Base-by-base conservation (phyloP, 2,888 invertebrate genomes). In the Phragmatobia fuliginosa region DNA sequence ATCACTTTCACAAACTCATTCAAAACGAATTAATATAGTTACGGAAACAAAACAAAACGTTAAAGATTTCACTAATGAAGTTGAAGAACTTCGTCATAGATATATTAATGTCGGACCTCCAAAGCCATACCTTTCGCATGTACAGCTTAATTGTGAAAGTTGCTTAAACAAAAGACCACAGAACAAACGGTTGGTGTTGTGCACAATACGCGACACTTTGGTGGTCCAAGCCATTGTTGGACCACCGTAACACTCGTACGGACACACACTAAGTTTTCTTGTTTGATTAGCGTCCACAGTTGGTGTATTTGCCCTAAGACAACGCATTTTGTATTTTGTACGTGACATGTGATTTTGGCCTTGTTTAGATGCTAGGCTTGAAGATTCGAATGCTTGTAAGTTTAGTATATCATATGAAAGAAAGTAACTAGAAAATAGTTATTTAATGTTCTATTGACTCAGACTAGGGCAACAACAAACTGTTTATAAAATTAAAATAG, bases 131-230 rank as follows among this genome's bases (percentile, higher is more conserved):
- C 82, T 81, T 88, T 89, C 88, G 87, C 91, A 84, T 85, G 79
- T 76, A 82, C 81, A 73, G 87, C 90, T 88, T 93, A 93, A 93
- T 93, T 93, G 91, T 90, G 93, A 94, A 93, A 93, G 93, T 89
- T 88, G 78, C 86, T 85, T 88, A 91, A 92, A 93, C 92, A 92
- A 91, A 91, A 89, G 90, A 81, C 73, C 68, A 73, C 76, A 76
- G 78, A 81, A 82, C 83, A 83, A 78, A 85, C 76, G 41, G 16
- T 0, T 41, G 41, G 41, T 78, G 70, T 72, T 73, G 76, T 76
- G 66, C 82, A 87, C 85, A 86, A 82, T 82, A 85, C 82, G 85
- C 83, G 89, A 88, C 89, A 87, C 84, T 85, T 82, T 79, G 90
- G 90, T 90, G 89, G 89, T 88, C 90, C 73, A 68, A 65, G 87